phyloP scores from a whole-genome alignment of 2,888 invertebrate species.

The Theodoxus fluviatilis region DNA sequence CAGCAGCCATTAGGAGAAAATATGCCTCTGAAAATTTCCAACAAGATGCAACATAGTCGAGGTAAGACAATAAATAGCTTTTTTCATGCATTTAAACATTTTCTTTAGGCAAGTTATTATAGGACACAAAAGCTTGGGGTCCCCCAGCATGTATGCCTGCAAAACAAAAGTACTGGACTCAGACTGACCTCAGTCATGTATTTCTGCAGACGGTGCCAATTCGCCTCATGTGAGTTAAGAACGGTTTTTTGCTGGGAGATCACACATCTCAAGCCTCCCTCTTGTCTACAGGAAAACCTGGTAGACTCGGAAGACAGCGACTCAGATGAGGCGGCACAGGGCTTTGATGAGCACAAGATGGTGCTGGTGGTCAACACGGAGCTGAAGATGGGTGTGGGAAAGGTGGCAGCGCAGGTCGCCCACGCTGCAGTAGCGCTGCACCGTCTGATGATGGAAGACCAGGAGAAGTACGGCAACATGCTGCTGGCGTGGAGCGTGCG shows the following conservation, averaged over 20 bases:
- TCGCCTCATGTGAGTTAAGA: neutral
- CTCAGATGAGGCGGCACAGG: constrained; percentile 50
- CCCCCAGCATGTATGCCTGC: too few relatives aligned
- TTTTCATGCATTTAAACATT: too few relatives aligned
- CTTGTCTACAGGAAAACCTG: constrained; percentile 42
- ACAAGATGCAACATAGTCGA: too few relatives aligned
- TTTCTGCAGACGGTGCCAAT: too few relatives aligned
- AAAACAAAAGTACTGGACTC: too few relatives aligned
- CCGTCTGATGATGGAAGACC: constrained; percentile 66
- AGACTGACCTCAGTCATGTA: too few relatives aligned
- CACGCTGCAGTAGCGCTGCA: constrained; percentile 73
- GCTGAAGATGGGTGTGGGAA: constrained; percentile 73
- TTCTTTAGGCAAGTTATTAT: too few relatives aligned
- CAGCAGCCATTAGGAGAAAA: neutral
- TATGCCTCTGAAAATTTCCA: too few relatives aligned
- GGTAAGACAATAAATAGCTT: too few relatives aligned
- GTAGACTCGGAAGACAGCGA: constrained; percentile 49
- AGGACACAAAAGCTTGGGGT: too few relatives aligned
- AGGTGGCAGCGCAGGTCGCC: constrained; percentile 68
- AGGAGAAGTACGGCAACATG: constrained; percentile 63
- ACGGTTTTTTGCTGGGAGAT: neutral
- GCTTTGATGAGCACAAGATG: constrained; percentile 70
- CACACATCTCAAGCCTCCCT: neutral
- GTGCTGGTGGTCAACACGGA: constrained; percentile 73
- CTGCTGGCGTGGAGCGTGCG: constrained; percentile 65